Conservation (phyloP, 1,140 invertebrate species). For the Propsilocerus akamusi region DNA sequence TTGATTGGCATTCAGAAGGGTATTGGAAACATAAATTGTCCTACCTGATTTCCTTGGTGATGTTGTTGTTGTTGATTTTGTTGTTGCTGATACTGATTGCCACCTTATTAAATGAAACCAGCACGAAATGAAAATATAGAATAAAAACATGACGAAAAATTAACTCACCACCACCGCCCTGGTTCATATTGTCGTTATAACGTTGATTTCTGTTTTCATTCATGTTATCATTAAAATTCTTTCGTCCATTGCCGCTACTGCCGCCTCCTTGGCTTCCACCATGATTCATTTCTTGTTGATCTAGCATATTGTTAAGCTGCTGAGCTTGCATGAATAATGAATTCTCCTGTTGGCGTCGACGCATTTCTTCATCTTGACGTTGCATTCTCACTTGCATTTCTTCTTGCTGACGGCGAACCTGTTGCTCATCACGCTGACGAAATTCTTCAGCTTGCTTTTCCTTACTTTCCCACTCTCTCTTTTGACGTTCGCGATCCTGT, state of each 20-base stretch:
- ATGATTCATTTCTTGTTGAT: conserved; percentile 28
- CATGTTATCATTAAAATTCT: conserved; percentile 13
- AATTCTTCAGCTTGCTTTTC: conserved; percentile 67
- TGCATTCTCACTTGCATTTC: conserved; percentile 56
- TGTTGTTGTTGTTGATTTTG: neutral
- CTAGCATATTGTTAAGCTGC: conserved; percentile 35
- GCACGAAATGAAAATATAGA: too few relatives aligned
- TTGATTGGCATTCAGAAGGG: too few relatives aligned
- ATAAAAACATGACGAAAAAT: conserved; percentile 6
- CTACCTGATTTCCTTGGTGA: conserved; percentile 5
- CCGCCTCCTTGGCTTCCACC: conserved; percentile 6
- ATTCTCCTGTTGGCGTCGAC: conserved; percentile 62
- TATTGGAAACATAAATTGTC: neutral
- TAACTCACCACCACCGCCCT: neutral
- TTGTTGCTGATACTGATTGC: neutral
- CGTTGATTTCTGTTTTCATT: neutral
- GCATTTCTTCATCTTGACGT: conserved; percentile 61
- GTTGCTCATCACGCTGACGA: conserved; percentile 50
- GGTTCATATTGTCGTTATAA: neutral
- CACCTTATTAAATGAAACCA: too few relatives aligned
- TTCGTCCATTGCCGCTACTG: conserved; percentile 9
- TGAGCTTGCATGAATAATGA: conserved; percentile 59
- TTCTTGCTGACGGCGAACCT: conserved; percentile 48
- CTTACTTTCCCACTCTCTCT: conserved; percentile 74
- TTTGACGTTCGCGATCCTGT: conserved; percentile 68